Evolutionary conservation across 2,888 invertebrate genomes (phyloP), one percentile per base, ranked within the genome.

Genomic region (Endotricha flammealis): DNA sequence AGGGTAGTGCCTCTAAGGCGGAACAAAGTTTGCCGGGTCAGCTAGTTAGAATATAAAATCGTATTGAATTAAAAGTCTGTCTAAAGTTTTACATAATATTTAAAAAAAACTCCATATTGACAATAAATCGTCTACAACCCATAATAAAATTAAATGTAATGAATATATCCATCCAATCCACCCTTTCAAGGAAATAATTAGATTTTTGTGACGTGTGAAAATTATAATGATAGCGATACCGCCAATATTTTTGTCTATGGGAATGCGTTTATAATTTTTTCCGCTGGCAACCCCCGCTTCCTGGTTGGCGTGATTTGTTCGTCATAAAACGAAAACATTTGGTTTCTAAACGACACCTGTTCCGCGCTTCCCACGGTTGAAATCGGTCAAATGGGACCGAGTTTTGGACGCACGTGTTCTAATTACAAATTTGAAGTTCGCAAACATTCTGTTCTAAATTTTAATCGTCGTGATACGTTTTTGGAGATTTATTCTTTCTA

Each of bases 221-320:
- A n/a, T n/a, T n/a, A n/a, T n/a, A n/a, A n/a, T n/a, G n/a, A n/a
- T n/a, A n/a, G n/a, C n/a, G n/a, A 12, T 12, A 28, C 28, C 11
- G 6, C 11, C 12, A 28, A 2, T n/a, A n/a, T n/a, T 16, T 13
- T 23, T 28, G 3, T 28, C 32, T 55, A 59, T 55, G 59, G 62
- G 65, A 68, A 64, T 65, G 48, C 41, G 46, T 42, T 29, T 45
- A 43, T 50, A 47, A 53, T 64, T 64, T 65, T 64, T 64, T 57
- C 48, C 44, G 38, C 42, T 25, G 22, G 30, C 32, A 53, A 46
- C 49, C 58, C 63, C 50, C 61, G 56, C 57, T 76, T 75, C 76
- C 75, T 74, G 73, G 63, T 59, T 65, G 57, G 58, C 59, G 74
- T 73, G 76, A 75, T 77, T 79, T 76, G 73, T 68, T 61, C 53